Base-by-base conservation (phyloP, 2,888 invertebrate genomes). In the Stramonita haemastoma region DNA sequence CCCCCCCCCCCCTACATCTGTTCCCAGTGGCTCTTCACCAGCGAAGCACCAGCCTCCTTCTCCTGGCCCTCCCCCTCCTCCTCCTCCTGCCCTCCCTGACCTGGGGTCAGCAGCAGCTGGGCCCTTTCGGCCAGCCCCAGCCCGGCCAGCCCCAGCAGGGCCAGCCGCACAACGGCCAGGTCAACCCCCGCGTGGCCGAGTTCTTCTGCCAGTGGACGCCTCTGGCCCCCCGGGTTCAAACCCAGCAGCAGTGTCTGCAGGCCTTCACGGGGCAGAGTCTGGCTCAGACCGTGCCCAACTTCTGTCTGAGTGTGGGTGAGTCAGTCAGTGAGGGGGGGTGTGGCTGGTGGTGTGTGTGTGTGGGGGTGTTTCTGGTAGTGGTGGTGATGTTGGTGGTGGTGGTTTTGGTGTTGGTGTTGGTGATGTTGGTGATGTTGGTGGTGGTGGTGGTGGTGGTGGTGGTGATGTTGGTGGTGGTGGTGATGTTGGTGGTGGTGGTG, bases 191-290 rank as follows among this genome's bases (percentile, higher is more conserved):
- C 0, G 26, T 86, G 32, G 32, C 86, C 19, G 86, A 86, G 86
- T 86, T 86, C 86, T 86, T 86, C 60, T 86, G 86, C 66, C 60
- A 86, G 32, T 29, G 86, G 32, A 86, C 86, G 17, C 86, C 86
- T 0, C 60, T 22, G 8, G 60, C 22, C 6, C 86, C 86, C 1
- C 0, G 22, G 32, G 86, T n/a, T 8, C 15, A 17, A 2, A 86
- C 29, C 60, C 86, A 86, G 60, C 86, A 86, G 34, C 86, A 86
- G 60, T 86, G 86, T 32, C 2, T 86, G 32, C 57, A 57, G 60
- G 86, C 86, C 86, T 86, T 86, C 22, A 86, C 29, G 22, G 60
- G 60, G 19, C 19, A 22, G 19, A 86, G 56, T 29, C 34, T 60
- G 29, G 57, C 11, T 8, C 86, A 15, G 6, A 66, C 56, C 22